Percentiles rank a stretch among this genome's conserved stretches.
phyloP scores from a whole-genome alignment of 2,888 invertebrate species.

The Trimorus sp. region DNA sequence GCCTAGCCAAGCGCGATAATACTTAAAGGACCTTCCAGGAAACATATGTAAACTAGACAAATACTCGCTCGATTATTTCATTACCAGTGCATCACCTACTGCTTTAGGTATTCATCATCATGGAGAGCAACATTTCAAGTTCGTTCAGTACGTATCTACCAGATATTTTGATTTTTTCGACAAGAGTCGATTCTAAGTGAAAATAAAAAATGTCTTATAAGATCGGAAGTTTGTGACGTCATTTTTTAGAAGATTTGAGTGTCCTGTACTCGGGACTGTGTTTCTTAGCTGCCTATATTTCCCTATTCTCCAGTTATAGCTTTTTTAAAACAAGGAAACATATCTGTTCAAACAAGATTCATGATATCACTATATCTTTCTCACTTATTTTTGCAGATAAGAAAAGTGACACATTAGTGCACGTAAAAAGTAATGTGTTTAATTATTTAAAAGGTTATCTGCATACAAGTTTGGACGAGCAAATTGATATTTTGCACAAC shows the following conservation, averaged over 20 bases:
- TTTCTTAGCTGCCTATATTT: slow-evolving; percentile 7
- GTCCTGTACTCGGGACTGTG: slow-evolving; percentile 1
- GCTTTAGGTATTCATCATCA: slow-evolving; percentile 7
- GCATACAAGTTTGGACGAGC: not conserved
- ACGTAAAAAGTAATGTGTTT: slow-evolving; percentile 11
- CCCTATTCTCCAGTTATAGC: not conserved
- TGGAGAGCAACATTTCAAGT: slow-evolving; percentile 4
- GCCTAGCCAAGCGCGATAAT: slow-evolving; percentile 11
- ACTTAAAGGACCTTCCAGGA: slow-evolving; percentile 3
- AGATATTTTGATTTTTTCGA: slow-evolving; percentile 1
- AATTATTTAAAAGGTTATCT: not conserved
- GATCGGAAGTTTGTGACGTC: slow-evolving; percentile 1
- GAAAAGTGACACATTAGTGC: slow-evolving; percentile 4
- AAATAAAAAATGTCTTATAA: slow-evolving; percentile 10
- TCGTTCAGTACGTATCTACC: slow-evolving; percentile 3
- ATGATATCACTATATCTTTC: slow-evolving; percentile 5
- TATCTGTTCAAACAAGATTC: not conserved
- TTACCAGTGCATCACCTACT: slow-evolving; percentile 5
- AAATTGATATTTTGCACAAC: not conserved
- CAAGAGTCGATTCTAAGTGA: not conserved
- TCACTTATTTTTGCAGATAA: slow-evolving; percentile 8
- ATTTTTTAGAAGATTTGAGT: not conserved
- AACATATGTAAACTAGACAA: slow-evolving; percentile 3
- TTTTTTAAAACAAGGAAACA: slow-evolving; percentile 1
- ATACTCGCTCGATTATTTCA: slow-evolving; percentile 8